A percentile compares a stretch with the other conserved stretches of the same genome.
These are phyloP conservation scores for Perithous albicinctus DNA, from an alignment of 2,888 invertebrate species.

Conservation along the genomic window DNA sequence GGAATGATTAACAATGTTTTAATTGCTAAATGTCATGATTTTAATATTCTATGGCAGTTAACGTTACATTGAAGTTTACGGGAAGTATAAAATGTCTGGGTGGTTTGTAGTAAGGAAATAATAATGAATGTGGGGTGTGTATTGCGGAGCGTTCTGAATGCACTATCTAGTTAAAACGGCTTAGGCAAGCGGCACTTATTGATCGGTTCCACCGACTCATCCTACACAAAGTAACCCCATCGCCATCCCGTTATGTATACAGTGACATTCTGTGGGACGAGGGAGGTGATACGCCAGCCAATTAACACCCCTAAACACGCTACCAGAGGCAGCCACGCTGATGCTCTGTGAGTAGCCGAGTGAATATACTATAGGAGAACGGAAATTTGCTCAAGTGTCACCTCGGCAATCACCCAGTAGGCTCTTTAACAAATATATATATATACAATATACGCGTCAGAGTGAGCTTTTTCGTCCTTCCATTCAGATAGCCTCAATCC, in stretches of 20 bases:
- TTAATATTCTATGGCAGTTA: background rate
- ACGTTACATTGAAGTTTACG: background rate
- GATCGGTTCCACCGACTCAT: constrained; percentile 80
- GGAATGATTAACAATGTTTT: background rate
- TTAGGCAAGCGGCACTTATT: constrained; percentile 75
- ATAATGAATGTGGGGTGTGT: constrained; percentile 64
- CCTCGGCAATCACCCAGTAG: constrained; percentile 22
- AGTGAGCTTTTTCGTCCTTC: constrained; percentile 33
- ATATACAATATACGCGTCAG: constrained; percentile 30
- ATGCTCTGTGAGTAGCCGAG: constrained; percentile 61
- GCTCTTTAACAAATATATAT: constrained; percentile 53
- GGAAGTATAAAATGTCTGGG: background rate
- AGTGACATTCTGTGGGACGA: constrained; percentile 76
- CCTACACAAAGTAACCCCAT: constrained; percentile 79
- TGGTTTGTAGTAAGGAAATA: constrained; percentile 24
- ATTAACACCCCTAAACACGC: constrained; percentile 82
- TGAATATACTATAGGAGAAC: constrained; percentile 60
- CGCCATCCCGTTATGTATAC: constrained; percentile 74
- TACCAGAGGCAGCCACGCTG: constrained; percentile 64
- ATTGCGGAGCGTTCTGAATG: constrained; percentile 66
- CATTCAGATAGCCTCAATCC: constrained; percentile 1
- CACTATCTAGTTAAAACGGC: constrained; percentile 69
- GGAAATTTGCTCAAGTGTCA: constrained; percentile 67
- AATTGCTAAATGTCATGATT: background rate
- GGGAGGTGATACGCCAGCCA: constrained; percentile 81